phyloP scores from a whole-genome alignment of 2,888 invertebrate species.

The Hofmannophila pseudospretella region DNA sequence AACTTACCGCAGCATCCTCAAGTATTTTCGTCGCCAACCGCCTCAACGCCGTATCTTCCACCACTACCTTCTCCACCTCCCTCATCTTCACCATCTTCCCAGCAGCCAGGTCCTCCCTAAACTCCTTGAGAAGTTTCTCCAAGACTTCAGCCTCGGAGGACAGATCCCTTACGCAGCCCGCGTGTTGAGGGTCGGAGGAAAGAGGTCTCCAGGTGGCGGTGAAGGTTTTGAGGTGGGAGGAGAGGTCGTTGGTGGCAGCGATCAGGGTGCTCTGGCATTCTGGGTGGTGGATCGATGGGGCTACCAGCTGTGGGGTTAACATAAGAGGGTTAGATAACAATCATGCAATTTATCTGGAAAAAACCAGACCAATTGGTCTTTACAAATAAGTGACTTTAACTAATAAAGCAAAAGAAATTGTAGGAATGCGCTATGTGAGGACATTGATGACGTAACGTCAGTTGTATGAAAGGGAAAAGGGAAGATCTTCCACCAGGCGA shows the following conservation, averaged over 20 bases:
- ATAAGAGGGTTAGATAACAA: too few species aligned
- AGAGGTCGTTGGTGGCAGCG: constrained; percentile 34
- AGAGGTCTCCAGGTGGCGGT: constrained; percentile 31
- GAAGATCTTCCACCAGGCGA: too few species aligned
- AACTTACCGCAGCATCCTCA: constrained; percentile 51
- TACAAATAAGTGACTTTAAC: too few species aligned
- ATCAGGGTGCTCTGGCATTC: constrained; percentile 39
- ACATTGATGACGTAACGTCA: too few species aligned
- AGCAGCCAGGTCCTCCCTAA: constrained; percentile 33
- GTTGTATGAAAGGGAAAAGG: too few species aligned
- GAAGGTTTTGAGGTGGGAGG: constrained; percentile 28
- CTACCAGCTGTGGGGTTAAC: constrained; percentile 40
- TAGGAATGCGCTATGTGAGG: too few species aligned
- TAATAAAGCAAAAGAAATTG: too few species aligned
- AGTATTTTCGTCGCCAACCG: constrained; percentile 44
- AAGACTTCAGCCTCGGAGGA: constrained; percentile 23
- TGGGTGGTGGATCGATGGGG: constrained; percentile 43
- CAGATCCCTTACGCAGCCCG: constrained; percentile 23
- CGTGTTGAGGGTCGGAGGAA: constrained; percentile 19
- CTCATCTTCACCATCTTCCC: constrained; percentile 32
- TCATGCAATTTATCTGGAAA: too few species aligned
- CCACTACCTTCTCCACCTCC: constrained; percentile 27
- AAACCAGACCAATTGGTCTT: too few species aligned
- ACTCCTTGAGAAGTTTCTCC: constrained; percentile 26
- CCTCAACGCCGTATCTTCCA: constrained; percentile 49